phyloP scores from a whole-genome alignment of 2,113 vertebrate genomes.

The Dromaius novaehollandiae region DNA sequence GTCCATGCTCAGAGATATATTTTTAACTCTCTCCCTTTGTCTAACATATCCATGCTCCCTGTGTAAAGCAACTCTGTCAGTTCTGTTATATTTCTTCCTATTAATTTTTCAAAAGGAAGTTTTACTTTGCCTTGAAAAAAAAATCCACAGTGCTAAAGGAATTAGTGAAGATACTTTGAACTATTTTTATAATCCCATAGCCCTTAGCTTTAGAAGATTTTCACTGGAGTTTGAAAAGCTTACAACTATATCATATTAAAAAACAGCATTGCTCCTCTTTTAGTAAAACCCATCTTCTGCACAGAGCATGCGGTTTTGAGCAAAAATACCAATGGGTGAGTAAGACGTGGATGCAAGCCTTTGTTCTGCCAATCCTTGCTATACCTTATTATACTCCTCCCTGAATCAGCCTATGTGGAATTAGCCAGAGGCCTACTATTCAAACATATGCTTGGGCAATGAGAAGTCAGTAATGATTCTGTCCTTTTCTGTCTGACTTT shows the following conservation, averaged over 20 bases:
- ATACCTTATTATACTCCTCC: not conserved
- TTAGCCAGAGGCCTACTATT: not conserved
- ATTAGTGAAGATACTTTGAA: not conserved
- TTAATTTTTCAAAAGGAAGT: conserved; percentile 2
- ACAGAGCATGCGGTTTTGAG: not conserved
- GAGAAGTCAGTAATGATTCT: not conserved
- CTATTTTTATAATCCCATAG: not conserved
- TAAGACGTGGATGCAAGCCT: not conserved
- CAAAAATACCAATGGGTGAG: not conserved
- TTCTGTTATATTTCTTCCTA: not conserved
- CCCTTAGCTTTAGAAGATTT: not conserved
- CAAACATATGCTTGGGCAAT: not conserved
- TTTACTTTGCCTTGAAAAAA: not conserved
- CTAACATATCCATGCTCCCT: not conserved
- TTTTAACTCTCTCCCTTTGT: not conserved
- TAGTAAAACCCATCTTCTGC: not conserved
- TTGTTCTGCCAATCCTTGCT: not conserved
- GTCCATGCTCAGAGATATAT: not conserved
- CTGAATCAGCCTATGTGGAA: not conserved
- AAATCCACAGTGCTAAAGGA: not conserved
- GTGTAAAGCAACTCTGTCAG: not conserved
- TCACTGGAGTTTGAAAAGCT: not conserved
- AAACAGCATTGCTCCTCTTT: not conserved
- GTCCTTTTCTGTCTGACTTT: not conserved
- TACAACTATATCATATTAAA: not conserved